phyloP scores from a whole-genome alignment of 2,113 vertebrate genomes.

The Chauna torquata region DNA sequence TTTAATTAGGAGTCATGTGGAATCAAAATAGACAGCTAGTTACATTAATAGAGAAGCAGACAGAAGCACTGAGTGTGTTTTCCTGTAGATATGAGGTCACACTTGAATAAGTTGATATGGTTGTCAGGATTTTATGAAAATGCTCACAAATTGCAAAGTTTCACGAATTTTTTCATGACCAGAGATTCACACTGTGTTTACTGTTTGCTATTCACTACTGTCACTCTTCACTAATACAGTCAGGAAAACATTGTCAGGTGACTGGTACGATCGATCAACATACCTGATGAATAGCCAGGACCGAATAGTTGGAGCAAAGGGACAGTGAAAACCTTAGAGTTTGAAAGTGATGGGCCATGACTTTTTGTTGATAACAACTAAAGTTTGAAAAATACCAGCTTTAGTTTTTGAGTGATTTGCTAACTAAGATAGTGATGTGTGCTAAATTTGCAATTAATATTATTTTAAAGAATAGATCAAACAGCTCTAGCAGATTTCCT shows the following conservation, averaged over 20 bases:
- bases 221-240: not conserved
- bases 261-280: not conserved
- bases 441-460: constrained; percentile 64
- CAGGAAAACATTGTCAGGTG: constrained; percentile 48
- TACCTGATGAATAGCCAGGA: constrained; percentile 12
- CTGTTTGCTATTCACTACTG: not conserved
- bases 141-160: not conserved
- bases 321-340: not conserved
- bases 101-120: not conserved
- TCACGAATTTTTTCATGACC: constrained; percentile 12
- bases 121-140: constrained; percentile 16
- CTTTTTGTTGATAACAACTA: not conserved
- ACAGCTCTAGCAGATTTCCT: constrained; percentile 65
- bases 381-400: not conserved
- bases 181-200: not conserved
- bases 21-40: not conserved
- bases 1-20: not conserved
- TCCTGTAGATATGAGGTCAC: not conserved
- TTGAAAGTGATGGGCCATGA: not conserved
- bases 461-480: constrained; percentile 72
- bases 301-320: not conserved
- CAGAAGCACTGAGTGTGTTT: not conserved
- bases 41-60: not conserved
- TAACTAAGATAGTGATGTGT: not conserved
- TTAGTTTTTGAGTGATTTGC: constrained; percentile 1